Evolutionary conservation across 2,888 invertebrate species (phyloP).

Genomic region (Polylopha cassiicola): DNA sequence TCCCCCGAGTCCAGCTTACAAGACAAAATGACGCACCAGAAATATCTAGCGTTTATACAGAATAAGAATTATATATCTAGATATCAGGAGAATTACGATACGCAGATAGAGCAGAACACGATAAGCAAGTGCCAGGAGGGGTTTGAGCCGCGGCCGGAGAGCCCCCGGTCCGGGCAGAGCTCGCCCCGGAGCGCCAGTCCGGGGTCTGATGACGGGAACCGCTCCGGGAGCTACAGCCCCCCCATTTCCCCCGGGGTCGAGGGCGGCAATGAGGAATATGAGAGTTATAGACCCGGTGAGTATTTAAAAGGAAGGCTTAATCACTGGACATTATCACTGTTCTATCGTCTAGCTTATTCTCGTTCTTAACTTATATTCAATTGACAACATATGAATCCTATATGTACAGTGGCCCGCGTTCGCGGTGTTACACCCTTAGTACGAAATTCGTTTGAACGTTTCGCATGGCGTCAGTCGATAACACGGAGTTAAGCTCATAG

Average conservation of each 20-base stretch:
- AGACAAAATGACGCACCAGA: constrained; percentile 58
- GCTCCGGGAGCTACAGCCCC: constrained; percentile 85
- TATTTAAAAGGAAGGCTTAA: constrained; percentile 1
- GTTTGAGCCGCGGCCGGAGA: constrained; percentile 31
- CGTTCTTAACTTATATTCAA: no score
- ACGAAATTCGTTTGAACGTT: no score
- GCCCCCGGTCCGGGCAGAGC: constrained; percentile 54
- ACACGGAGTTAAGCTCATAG: no score
- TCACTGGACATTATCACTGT: not conserved
- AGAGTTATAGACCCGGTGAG: constrained; percentile 67
- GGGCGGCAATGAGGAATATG: constrained; percentile 75
- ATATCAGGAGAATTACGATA: constrained; percentile 65
- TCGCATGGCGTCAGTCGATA: no score
- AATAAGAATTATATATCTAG: constrained; percentile 63
- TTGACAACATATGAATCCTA: no score
- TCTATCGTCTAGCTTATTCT: no score
- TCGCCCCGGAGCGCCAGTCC: constrained; percentile 60
- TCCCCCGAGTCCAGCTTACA: constrained; percentile 69
- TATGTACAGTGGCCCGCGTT: no score
- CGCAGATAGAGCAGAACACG: constrained; percentile 65
- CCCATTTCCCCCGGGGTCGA: constrained; percentile 92
- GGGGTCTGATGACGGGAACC: constrained; percentile 76
- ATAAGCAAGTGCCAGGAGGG: constrained; percentile 53
- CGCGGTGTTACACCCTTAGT: no score
- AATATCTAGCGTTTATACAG: constrained; percentile 57